Base-by-base conservation (phyloP, 2,797 vertebrate species). In the Pantherophis vulpinus region DNA sequence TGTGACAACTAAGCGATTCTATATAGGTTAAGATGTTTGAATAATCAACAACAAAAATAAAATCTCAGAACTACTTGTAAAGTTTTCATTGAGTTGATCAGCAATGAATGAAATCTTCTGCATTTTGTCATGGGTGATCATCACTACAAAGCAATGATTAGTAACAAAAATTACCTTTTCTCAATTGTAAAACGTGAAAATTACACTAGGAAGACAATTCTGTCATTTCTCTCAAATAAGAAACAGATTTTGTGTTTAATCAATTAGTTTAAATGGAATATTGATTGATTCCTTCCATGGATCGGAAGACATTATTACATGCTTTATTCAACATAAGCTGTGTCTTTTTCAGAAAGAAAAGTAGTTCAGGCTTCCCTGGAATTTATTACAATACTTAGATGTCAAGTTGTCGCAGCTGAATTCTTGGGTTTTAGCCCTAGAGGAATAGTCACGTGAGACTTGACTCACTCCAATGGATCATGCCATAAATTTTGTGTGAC, bases 81-180 rank as follows among this genome's bases (percentile, higher is more conserved):
- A 93, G 74, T 91, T 86, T 60, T 95, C n/a, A 23, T 96, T 95
- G 56, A 94, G 94, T 95, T 89, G 94, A 95, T 3, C 55, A 88
- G 55, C 0, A 93, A 97, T 96, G 0, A 55, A 97, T 96, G 66
- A 87, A 42, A 2, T 25, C 83, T 91, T 93, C 91, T 63, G 42
- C 32, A 25, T 95, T 94, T 86, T 59, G 29, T 8, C 92, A 2
- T 54, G 42, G 56, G 90, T 93, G 91, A 91, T 20, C 89, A 10
- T 92, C 92, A 54, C 66, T 88, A 83, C 4, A 94, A 54, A 0
- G 0, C 2, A 70, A 27, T 87, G 87, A 93, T 90, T 94, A 93
- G 93, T 79, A 37, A 16, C 51, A 54, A 70, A 27, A 29, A 59
- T 63, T 54, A 37, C 60, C 16, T n/a, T 56, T 8, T 87, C 58